Evolutionary conservation across 2,797 vertebrate species (phyloP), one percentile per base, ranked within the genome.

Genomic region (Rhinoraja longicauda): DNA sequence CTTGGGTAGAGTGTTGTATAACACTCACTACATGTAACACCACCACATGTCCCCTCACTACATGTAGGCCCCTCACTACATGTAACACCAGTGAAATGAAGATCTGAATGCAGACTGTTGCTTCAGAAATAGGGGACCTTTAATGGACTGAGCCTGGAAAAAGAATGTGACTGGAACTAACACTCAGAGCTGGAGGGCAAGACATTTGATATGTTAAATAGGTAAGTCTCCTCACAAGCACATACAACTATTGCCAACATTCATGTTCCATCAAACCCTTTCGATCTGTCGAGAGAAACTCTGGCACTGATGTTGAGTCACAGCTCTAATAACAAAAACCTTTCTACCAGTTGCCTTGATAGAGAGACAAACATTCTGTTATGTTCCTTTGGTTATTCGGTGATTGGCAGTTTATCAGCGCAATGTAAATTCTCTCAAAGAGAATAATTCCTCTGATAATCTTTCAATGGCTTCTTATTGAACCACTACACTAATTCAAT

Each of bases 201-300:
- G 13, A 9, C 29, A 32, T 86, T 82, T 82, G 13, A 82, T 82
- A 62, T 26, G 12, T 57, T 84, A 59, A 84, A 59, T 64, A 64
- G 57, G 17, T 19, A 62, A 62, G 59, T 4, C 26, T 29, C 0
- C 62, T n/a, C 29, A 73, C 70, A 73, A 73, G 2, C 57, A 32
- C 13, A 62, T 24, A 57, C 86, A 19, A 84, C 4, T n/a, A 21
- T 19, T 32, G 82, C 29, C 57, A 62, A 86, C 57, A 17, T 62
- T 62, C n/a, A 86, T 86, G 26, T 88, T 88, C 57, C 26, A 86
- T 17, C 82, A 86, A 86, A 62, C 13, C 45, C 59, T n/a, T 88
- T 57, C 15, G n/a, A 64, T 6, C 82, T 86, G 57, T 32, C 9
- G 0, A 67, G 84, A 57, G 62, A 86, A 86, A 12, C 59, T 17